phyloP scores from a whole-genome alignment of 2,888 invertebrate genomes.

The Odontomyia ornata region DNA sequence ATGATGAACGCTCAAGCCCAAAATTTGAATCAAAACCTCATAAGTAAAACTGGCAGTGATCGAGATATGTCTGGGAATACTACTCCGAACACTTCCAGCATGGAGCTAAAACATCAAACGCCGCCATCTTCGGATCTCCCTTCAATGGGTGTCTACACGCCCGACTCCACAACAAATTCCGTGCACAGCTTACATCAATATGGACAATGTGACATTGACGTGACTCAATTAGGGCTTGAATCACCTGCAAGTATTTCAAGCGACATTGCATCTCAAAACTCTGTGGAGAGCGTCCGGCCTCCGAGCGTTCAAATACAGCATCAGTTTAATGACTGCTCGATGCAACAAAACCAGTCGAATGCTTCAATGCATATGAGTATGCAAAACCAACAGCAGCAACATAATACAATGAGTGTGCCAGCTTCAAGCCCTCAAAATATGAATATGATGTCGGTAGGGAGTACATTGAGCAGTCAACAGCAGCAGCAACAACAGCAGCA shows the following conservation, averaged over 20 bases:
- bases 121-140: conserved; percentile 70
- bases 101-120: conserved; percentile 61
- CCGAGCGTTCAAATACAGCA: conserved; percentile 67
- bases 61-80: conserved; percentile 59
- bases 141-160: conserved; percentile 87
- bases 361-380: conserved; percentile 65
- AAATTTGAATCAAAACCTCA: conserved; percentile 47
- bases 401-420: conserved; percentile 60
- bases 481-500: conserved; percentile 54
- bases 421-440: conserved; percentile 66
- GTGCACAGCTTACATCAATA: conserved; percentile 83
- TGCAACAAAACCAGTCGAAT: conserved; percentile 69
- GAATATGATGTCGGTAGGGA: conserved; percentile 56
- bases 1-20: conserved; percentile 51
- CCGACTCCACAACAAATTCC: conserved; percentile 84
- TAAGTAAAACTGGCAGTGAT: conserved; percentile 37
- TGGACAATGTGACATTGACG: conserved; percentile 83
- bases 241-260: conserved; percentile 87
- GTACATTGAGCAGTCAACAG: conserved; percentile 55
- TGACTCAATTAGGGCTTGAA: conserved; percentile 83
- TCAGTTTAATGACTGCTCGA: conserved; percentile 74
- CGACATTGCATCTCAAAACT: conserved; percentile 81
- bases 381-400: conserved; percentile 64
- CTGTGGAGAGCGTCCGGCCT: conserved; percentile 70
- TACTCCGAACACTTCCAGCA: conserved; percentile 62